Conservation (phyloP, 2,888 invertebrate genomes). For the Tetragonula carbonaria region DNA sequence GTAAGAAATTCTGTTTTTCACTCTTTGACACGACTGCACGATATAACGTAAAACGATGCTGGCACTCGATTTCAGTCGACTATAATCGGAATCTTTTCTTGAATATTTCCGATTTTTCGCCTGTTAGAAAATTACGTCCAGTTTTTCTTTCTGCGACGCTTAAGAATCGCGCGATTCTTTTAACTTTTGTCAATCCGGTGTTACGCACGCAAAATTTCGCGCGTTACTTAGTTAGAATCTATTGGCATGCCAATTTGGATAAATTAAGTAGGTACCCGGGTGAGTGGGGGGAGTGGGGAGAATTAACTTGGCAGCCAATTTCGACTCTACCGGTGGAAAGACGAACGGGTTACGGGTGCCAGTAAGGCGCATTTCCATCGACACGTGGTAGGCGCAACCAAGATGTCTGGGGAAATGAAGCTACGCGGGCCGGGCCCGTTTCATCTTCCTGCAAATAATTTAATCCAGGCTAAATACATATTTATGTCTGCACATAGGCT, state of each 20-base stretch:
- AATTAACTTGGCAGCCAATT: conserved; percentile 71
- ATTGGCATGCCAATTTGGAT: conserved; percentile 64
- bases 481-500: conserved; percentile 73
- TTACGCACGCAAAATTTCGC: conserved; percentile 25
- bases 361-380: conserved; percentile 69
- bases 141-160: too few relatives aligned
- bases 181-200: neutral
- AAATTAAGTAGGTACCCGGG: conserved; percentile 67
- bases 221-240: conserved; percentile 26
- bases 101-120: neutral
- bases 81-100: neutral
- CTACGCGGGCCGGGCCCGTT: conserved; percentile 71
- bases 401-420: conserved; percentile 76
- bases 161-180: too few relatives aligned
- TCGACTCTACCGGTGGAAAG: conserved; percentile 56
- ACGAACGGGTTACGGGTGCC: conserved; percentile 57
- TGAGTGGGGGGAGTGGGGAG: conserved; percentile 15
- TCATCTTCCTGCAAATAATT: conserved; percentile 77
- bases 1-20: neutral
- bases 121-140: too few relatives aligned
- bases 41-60: neutral
- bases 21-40: neutral
- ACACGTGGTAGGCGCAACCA: conserved; percentile 70
- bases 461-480: conserved; percentile 75
- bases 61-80: neutral